These are phyloP conservation scores for silkworm (Bombyx mori) DNA, from an alignment of 1,140 invertebrate genomes.

Conservation along the genomic window DNA sequence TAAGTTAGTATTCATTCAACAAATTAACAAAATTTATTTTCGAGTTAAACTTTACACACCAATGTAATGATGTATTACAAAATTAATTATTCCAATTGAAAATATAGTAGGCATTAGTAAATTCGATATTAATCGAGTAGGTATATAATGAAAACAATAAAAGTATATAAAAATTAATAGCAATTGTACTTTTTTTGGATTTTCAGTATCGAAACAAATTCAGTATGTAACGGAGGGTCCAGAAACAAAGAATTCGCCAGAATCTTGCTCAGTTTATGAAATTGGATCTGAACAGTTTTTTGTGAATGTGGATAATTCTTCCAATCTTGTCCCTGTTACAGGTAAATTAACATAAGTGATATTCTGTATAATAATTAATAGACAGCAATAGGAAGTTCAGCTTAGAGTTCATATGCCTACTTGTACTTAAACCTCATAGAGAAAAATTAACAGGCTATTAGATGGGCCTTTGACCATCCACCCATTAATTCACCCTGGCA, in stretches of 20 bases:
- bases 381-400: too few species aligned
- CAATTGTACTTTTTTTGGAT: neutral
- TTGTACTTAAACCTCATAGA: too few species aligned
- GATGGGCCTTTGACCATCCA: too few species aligned
- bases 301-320: slow-evolving; percentile 41
- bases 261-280: slow-evolving; percentile 39
- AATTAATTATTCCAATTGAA: too few species aligned
- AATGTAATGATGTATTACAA: too few species aligned
- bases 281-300: slow-evolving; percentile 40
- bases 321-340: slow-evolving; percentile 43
- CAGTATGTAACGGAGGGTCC: slow-evolving; percentile 44
- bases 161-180: neutral
- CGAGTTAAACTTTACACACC: too few species aligned
- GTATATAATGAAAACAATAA: neutral
- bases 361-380: too few species aligned
- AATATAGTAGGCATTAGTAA: too few species aligned
- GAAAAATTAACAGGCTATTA: too few species aligned
- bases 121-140: neutral
- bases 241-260: slow-evolving; percentile 32
- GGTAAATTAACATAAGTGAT: slow-evolving; percentile 22
- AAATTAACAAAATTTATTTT: too few species aligned
- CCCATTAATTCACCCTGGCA: too few species aligned
- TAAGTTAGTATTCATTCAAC: slow-evolving; percentile 21
- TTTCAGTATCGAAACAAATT: slow-evolving; percentile 45
- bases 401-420: too few species aligned